Base-by-base conservation (phyloP, 1,140 invertebrate species). In the Ooceraea biroi region DNA sequence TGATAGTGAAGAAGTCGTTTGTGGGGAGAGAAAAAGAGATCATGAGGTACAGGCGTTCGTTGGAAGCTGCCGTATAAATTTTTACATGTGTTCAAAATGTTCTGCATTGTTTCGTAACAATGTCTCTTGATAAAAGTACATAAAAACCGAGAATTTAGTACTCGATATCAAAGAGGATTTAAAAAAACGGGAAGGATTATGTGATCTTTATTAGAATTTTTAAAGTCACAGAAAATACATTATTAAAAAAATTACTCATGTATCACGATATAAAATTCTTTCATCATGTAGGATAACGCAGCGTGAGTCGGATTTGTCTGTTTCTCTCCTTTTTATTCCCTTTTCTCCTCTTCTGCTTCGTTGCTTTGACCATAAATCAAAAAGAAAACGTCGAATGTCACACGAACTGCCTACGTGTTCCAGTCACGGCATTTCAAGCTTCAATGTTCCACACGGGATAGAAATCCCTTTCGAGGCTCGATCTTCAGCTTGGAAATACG, bases 401-500 rank as follows among this genome's bases (percentile, higher is more conserved):
- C 4, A 4, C 8, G 17, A 60, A 46, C 14, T 44, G 61, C 36
- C 63, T 88, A 82, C 76, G 74, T 87, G 82, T 63, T 27, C 4
- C 3, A 36, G 69, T 74, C 82, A 82, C 76, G 71, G 8, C 1
- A 30, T 44, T 14, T 2, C 10, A 48, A 27, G 14, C 10, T 10
- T 78, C 46, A 71, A 27, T 48, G n/a, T 41, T 10, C 0, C 27
- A 52, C 44, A 19, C 4, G 48, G 57, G 66, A 87, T 80, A 84
- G 46, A 46, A 44, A 88, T 87, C 50, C 69, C 11, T 22, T n/a
- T 25, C 14, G 57, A 27, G 14, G 44, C n/a, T 52, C 30, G 48
- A 78, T 30, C 19, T 30, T 25, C 7, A 25, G 57, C 5, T 57
- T 60, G 19, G 86, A 84, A 84, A 88, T 41, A 71, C 27, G 85